Evolutionary conservation across 2,113 vertebrate genomes (phyloP), one percentile per base, ranked within the genome.

Genomic region (Accipiter virgatus): DNA sequence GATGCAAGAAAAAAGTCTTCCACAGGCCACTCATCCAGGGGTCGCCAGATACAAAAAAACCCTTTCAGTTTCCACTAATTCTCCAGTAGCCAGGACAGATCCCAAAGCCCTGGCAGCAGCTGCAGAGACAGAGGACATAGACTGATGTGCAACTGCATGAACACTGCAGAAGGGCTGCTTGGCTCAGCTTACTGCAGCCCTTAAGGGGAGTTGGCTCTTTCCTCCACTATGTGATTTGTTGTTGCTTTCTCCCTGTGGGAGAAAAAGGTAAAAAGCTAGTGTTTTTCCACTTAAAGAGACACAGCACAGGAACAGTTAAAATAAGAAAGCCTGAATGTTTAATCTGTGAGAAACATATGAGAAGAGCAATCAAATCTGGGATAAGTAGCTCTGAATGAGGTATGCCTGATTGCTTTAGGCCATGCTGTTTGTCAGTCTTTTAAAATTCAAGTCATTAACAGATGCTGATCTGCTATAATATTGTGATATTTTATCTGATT

Each of bases 401-500:
- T 96, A 95, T 94, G 97, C 97, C 96, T 96, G 82, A 98, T 98
- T 98, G 98, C 98, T 98, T 98, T 94, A 97, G 98, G 98, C 97
- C 94, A 93, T 93, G 96, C 97, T 98, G 98, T 98, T 98, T 98
- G 98, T 98, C 97, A 98, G 97, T 97, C 95, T 98, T 98, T 98
- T 98, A 98, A 98, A 98, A 98, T 98, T 97, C 98, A 98, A 98
- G 98, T 98, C 97, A 98, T 98, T 97, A 98, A 97, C 97, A 98
- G 98, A 98, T 98, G 97, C 92, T 98, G 98, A 98, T 99, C 98
- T 98, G 97, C 98, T 98, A 98, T 98, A 98, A 98, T 99, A 99
- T 98, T 98, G 97, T 98, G 98, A 98, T 98, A 98, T 98, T 99
- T 99, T 97, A 99, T 98, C 98, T 98, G 98, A 99, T 99, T 99